Conservation (phyloP, 2,113 vertebrate genomes). For the Typhlomys cinereus region DNA sequence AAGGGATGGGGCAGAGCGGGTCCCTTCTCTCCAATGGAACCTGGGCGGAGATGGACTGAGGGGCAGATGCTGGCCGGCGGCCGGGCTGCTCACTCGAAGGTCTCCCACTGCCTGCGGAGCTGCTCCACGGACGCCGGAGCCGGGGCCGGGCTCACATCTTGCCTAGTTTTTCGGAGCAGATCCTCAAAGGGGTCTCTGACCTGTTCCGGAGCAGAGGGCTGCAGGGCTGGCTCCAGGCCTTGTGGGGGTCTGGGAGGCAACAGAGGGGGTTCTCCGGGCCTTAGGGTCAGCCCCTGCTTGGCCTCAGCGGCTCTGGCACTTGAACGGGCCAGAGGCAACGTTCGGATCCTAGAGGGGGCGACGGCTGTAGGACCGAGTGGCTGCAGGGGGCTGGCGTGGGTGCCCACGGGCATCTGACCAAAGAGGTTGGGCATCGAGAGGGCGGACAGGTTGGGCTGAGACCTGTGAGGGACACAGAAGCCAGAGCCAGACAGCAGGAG, state of each 20-base stretch:
- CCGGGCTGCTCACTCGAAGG: slow-evolving; percentile 88
- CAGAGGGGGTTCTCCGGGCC: slow-evolving; percentile 80
- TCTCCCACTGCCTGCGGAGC: slow-evolving; percentile 94
- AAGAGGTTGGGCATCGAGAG: slow-evolving; percentile 90
- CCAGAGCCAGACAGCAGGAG: slow-evolving; percentile 82
- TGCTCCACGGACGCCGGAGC: slow-evolving; percentile 91
- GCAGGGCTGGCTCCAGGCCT: slow-evolving; percentile 79
- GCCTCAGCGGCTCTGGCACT: slow-evolving; percentile 83
- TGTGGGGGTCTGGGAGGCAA: slow-evolving; percentile 82
- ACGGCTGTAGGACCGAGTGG: slow-evolving; percentile 76
- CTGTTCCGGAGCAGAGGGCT: slow-evolving; percentile 78
- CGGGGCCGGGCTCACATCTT: slow-evolving; percentile 84
- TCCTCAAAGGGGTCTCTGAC: slow-evolving; percentile 94
- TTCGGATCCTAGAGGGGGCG: slow-evolving; percentile 80
- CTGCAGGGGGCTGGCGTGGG: slow-evolving; percentile 79
- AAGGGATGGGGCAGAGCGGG: background rate
- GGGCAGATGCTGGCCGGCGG: background rate
- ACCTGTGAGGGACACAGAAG: slow-evolving; percentile 84
- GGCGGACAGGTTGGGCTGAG: slow-evolving; percentile 83
- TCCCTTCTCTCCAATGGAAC: slow-evolving; percentile 26
- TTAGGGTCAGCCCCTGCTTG: slow-evolving; percentile 80
- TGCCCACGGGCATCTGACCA: slow-evolving; percentile 84
- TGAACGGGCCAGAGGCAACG: slow-evolving; percentile 80
- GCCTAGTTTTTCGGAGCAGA: slow-evolving; percentile 90
- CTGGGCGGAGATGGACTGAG: background rate